Evolutionary conservation across 2,888 invertebrate genomes (phyloP), one percentile per base, ranked within the genome.

Genomic region (Trichogramma evanescens): DNA sequence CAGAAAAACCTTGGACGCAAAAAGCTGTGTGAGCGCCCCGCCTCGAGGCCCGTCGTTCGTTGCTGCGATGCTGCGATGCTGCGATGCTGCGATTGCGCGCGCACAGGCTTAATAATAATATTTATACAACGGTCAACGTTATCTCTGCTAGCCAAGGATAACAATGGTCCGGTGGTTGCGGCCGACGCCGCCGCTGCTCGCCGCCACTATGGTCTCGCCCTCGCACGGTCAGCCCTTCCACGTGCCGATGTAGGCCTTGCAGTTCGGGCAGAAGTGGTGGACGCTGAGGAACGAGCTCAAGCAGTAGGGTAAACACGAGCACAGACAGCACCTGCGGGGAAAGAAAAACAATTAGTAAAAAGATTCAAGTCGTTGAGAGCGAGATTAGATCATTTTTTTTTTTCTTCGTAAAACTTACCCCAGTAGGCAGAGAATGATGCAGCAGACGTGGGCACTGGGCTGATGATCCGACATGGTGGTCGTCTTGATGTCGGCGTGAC

Each of bases 301-400:
- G 70, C 81, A 83, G 69, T 82, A 83, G 6, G 83, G 83, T 62
- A 83, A 69, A 68, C 82, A 82, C 49, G 82, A 82, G 62, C 82
- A 81, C 26, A 79, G 69, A 69, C 80, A 81, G 68, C 82, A 82
- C 58, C 82, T 82, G 71, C 62, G 75, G 75, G 43, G 50, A 48
- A 55, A 58, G 13, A 26, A 26, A 26, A 1, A 26, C 26, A 26
- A 44, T 38, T 5, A 53, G 38, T 13, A 42, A 45, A 9, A 6
- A 46, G 6, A 44, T 43, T 53, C 8, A 2, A 40, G 41, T 39
- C 9, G 5, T 26, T 26, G 3, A 26, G 26, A 26, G 26, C 26
- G 26, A 49, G 45, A 43, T n/a, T 50, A 9, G 9, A 50, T 13
- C 7, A 50, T n/a, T 50, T 39, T 26, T 26, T 26, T 26, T 26